Base-by-base conservation (phyloP, 2,113 vertebrate species). In the Motacilla alba region DNA sequence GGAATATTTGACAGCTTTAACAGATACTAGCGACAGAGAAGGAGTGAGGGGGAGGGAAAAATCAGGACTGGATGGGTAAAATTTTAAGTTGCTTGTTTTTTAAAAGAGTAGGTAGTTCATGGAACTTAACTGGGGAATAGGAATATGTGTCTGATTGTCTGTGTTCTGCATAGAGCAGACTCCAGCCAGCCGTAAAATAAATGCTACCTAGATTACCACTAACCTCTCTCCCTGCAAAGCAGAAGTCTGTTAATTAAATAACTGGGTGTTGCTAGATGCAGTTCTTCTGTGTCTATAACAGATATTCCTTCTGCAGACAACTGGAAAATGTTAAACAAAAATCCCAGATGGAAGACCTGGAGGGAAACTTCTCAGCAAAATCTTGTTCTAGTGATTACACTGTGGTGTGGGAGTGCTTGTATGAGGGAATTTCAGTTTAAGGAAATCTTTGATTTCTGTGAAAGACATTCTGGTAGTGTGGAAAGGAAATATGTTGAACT, bases 321-420 rank as follows among this genome's bases (percentile, higher is more conserved):
- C 85, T 76, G 86, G 91, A 91, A 94, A 69, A 90, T 77, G 55
- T 86, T 41, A 91, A 89, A 19, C 47, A 79, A 83, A 95, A 93
- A 77, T 91, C 82, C 84, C 93, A 93, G 82, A 83, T 91, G 91
- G 73, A 86, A 89, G 68, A 76, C 43, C 30, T 4, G 2, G 88
- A 92, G 76, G 64, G 86, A 88, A 30, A 58, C 52, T 88, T 93
- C 62, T 91, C 53, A 77, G 72, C 39, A 50, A 84, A 41, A 75
- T 87, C 69, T 82, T 89, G 26, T 73, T 79, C 87, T 66, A 35
- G 67, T 79, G 87, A 83, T 95, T 93, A 70, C 63, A 41, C 53
- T 76, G 76, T 47, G 87, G 30, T 50, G 72, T 90, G 22, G 73
- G 81, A 79, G 89, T 89, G 63, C 70, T 76, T 95, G 49, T 75